Evolutionary conservation across 2,888 invertebrate genomes (phyloP).

Genomic region (Athalia cordata): DNA sequence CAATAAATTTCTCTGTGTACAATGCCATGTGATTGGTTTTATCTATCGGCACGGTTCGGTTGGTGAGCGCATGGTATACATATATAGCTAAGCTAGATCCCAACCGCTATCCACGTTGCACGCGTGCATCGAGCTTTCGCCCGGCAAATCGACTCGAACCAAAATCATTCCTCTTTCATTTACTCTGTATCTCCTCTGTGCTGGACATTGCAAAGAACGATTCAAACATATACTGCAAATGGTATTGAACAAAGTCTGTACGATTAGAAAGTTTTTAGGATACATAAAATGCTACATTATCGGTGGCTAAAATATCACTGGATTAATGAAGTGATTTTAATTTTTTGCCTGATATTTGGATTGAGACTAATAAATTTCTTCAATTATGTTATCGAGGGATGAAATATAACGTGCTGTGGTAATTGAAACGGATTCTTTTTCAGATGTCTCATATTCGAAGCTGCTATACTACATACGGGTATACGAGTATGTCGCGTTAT

Average conservation of each 20-base stretch:
- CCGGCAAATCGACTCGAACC: constrained; percentile 37
- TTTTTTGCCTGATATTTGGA: not conserved
- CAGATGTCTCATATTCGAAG: constrained; percentile 25
- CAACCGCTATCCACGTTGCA: constrained; percentile 39
- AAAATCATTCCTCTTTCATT: constrained; percentile 38
- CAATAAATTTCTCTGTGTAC: constrained; percentile 71
- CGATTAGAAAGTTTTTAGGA: not conserved
- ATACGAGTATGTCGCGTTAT: constrained; percentile 27
- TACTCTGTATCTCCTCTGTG: not conserved
- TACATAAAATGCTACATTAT: not conserved
- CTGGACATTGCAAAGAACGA: not conserved
- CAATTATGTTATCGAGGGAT: constrained; percentile 19
- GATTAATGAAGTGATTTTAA: not conserved
- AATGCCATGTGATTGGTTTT: constrained; percentile 71
- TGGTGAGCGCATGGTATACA: not conserved
- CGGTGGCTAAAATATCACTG: too few relatives aligned
- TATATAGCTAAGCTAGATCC: constrained; percentile 24
- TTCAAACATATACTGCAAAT: not conserved
- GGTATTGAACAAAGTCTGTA: not conserved
- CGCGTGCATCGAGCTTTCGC: constrained; percentile 28
- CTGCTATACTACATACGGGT: not conserved
- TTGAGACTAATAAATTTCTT: not conserved
- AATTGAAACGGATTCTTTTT: constrained; percentile 5
- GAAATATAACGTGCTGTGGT: constrained; percentile 5
- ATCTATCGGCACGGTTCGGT: constrained; percentile 58